Evolutionary conservation across 2,113 vertebrate genomes (phyloP).

Genomic region (Aythya baeri): DNA sequence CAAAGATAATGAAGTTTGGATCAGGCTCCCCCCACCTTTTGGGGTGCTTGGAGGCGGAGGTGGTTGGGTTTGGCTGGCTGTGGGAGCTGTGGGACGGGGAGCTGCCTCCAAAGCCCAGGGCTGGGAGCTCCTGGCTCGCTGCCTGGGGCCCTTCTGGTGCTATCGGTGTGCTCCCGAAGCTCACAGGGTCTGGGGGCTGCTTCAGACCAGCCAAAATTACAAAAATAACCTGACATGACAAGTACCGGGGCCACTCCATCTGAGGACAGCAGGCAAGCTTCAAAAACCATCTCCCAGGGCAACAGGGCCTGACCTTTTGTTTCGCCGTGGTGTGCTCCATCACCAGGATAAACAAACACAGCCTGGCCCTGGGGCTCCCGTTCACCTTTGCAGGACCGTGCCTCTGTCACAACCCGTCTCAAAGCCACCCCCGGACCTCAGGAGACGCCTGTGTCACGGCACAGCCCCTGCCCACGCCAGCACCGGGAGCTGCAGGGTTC

Average conservation of each 20-base stretch:
- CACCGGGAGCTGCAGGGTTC: background rate
- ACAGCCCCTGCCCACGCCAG: background rate
- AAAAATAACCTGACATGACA: conserved; percentile 52
- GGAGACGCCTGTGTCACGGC: background rate
- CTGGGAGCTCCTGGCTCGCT: background rate
- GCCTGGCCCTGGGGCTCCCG: conserved; percentile 40
- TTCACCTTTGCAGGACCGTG: conserved; percentile 69
- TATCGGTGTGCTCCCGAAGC: background rate
- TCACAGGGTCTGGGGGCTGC: background rate
- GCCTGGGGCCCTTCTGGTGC: background rate
- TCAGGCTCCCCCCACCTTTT: background rate
- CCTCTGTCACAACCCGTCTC: conserved; percentile 62
- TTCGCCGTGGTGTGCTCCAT: conserved; percentile 43
- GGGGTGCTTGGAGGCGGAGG: background rate
- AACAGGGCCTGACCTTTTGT: conserved; percentile 71
- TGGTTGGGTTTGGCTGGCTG: accelerated
- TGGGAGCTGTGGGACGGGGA: background rate
- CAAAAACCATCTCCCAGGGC: conserved; percentile 72
- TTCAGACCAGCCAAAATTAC: background rate
- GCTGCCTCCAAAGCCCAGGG: background rate
- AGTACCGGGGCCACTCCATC: accelerated
- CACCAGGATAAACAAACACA: conserved; percentile 60
- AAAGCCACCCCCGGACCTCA: conserved; percentile 6
- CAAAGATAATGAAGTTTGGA: background rate
- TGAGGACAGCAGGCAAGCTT: conserved; percentile 21